A percentile compares a stretch with the other conserved stretches of the same genome.
Conservation (phyloP, 2,888 invertebrate genomes). For the Ectropis crepuscularia region DNA sequence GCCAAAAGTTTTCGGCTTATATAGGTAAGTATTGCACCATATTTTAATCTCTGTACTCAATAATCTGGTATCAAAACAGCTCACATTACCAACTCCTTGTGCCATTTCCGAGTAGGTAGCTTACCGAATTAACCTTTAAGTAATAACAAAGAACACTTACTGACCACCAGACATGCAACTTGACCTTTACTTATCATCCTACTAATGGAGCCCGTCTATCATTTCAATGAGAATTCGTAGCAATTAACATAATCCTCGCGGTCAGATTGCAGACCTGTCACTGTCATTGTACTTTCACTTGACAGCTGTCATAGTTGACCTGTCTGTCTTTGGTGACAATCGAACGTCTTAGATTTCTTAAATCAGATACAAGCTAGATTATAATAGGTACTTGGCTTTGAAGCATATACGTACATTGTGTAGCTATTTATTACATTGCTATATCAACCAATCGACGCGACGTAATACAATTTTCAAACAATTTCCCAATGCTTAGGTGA, state of each 20-base stretch:
- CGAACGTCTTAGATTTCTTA: slow-evolving; percentile 16
- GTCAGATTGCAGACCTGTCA: slow-evolving; percentile 34
- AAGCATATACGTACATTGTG: too few relatives aligned
- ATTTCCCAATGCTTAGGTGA: too few relatives aligned
- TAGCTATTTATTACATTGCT: neutral
- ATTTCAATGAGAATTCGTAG: slow-evolving; percentile 32
- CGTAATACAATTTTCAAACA: too few relatives aligned
- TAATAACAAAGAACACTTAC: slow-evolving; percentile 17
- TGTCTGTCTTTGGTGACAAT: slow-evolving; percentile 22
- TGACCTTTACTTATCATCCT: slow-evolving; percentile 68
- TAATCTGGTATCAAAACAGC: neutral
- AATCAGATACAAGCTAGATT: neutral
- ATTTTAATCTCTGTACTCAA: neutral
- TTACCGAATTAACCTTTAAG: slow-evolving; percentile 9
- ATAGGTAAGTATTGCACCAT: too few relatives aligned
- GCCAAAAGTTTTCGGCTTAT: too few relatives aligned
- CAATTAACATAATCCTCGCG: slow-evolving; percentile 40
- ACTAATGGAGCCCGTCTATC: slow-evolving; percentile 62
- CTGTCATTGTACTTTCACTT: slow-evolving; percentile 46
- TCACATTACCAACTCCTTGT: slow-evolving; percentile 1
- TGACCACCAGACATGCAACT: slow-evolving; percentile 17
- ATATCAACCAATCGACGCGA: neutral
- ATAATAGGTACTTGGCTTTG: neutral
- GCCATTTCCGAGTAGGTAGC: slow-evolving; percentile 3
- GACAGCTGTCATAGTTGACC: slow-evolving; percentile 30